phyloP scores from a whole-genome alignment of 1,140 invertebrate species.

The Pseudomyrmex concolor region DNA sequence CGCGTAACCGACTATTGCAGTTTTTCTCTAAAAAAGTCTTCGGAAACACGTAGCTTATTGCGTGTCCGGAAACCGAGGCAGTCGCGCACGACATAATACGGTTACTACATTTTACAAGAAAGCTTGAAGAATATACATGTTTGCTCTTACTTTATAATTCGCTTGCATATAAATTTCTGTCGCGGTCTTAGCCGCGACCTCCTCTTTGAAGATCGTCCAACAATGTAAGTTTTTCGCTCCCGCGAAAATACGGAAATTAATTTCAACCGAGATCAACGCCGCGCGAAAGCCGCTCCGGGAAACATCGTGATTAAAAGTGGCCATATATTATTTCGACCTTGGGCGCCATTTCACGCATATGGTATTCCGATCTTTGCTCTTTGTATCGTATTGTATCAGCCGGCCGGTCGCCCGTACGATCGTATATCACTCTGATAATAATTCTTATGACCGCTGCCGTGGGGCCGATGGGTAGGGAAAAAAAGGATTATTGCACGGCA shows the following conservation, averaged over 20 bases:
- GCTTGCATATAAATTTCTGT: slow-evolving; percentile 32
- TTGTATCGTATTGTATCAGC: slow-evolving; percentile 56
- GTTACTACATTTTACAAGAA: slow-evolving; percentile 32
- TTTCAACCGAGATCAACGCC: slow-evolving; percentile 48
- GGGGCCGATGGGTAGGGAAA: neutral
- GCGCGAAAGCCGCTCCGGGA: slow-evolving; percentile 2
- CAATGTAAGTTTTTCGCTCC: slow-evolving; percentile 26
- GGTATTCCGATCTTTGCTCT: slow-evolving; percentile 54
- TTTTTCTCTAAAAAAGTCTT: slow-evolving; percentile 46
- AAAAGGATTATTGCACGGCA: slow-evolving; percentile 52
- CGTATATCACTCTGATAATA: slow-evolving; percentile 57
- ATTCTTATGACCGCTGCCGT: slow-evolving; percentile 48
- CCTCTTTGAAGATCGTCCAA: neutral
- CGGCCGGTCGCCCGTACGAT: slow-evolving; percentile 22
- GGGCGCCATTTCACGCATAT: slow-evolving; percentile 45
- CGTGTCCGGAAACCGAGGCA: neutral
- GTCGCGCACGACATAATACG: slow-evolving; percentile 25
- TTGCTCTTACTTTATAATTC: slow-evolving; percentile 41
- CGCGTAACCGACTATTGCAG: slow-evolving; percentile 38
- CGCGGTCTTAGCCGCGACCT: neutral
- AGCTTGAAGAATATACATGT: slow-evolving; percentile 21
- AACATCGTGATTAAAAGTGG: slow-evolving; percentile 41
- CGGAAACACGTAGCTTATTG: neutral
- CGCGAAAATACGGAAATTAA: slow-evolving; percentile 43
- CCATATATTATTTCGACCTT: slow-evolving; percentile 25